Evolutionary conservation across 2,797 vertebrate species (phyloP).

Genomic region (Craterocephalus amniculus): DNA sequence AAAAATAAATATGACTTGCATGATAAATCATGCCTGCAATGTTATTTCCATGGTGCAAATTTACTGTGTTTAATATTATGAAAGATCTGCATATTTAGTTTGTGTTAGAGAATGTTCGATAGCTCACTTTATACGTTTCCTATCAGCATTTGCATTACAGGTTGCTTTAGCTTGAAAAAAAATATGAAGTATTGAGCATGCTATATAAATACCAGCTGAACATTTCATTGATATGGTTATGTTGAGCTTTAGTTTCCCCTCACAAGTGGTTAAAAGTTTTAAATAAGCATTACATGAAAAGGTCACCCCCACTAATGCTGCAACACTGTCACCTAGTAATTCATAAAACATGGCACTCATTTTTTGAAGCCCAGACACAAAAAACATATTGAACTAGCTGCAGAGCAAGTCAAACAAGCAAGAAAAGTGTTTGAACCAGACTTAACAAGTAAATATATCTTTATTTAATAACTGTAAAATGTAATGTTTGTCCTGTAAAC

Average conservation of each 20-base stretch:
- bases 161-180: too few species aligned
- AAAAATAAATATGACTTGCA: constrained; percentile 79
- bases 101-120: background rate
- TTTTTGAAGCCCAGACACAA: too few species aligned
- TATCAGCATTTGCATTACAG: too few species aligned
- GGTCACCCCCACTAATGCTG: background rate
- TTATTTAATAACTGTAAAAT: too few species aligned
- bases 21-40: constrained; percentile 62
- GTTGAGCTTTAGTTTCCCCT: background rate
- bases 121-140: too few species aligned
- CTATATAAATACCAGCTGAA: background rate
- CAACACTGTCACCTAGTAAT: background rate
- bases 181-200: background rate
- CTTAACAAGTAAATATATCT: too few species aligned
- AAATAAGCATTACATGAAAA: background rate
- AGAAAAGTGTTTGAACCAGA: background rate
- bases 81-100: background rate
- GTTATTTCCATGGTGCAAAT: constrained; percentile 26
- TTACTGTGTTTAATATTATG: background rate
- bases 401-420: too few species aligned
- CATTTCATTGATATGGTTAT: background rate
- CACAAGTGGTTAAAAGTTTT: background rate
- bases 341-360: background rate
- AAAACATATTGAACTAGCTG: too few species aligned
- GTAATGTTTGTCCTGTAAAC: too few species aligned